phyloP scores from a whole-genome alignment of 1,140 invertebrate genomes.

The Cyrtorhinus lividipennis region DNA sequence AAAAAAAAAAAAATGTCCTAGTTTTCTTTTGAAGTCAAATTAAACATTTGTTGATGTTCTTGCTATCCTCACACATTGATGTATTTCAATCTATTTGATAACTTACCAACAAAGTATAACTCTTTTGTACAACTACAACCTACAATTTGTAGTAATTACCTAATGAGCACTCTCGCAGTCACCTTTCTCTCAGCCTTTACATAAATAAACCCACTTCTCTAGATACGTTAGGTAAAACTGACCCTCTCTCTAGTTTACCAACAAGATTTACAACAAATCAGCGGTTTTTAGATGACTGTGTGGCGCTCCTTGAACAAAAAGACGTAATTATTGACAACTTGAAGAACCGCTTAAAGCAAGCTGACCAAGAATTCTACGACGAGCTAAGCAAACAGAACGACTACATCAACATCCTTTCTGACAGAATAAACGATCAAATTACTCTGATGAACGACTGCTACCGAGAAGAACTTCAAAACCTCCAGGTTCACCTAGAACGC shows the following conservation, averaged over 20 bases:
- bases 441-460: constrained; percentile 55
- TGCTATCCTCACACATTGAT: too few species aligned
- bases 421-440: constrained; percentile 70
- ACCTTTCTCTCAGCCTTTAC: too few species aligned
- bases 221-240: too few species aligned
- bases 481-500: constrained; percentile 34
- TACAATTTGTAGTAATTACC: constrained; percentile 22
- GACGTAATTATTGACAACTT: constrained; percentile 58
- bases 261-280: background rate
- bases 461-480: constrained; percentile 48
- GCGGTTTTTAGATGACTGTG: constrained; percentile 41
- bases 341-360: constrained; percentile 51
- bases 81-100: too few species aligned
- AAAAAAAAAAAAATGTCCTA: too few species aligned
- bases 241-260: too few species aligned
- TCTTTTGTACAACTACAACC: too few species aligned
- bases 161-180: background rate
- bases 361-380: constrained; percentile 43
- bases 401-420: constrained; percentile 58
- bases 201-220: background rate
- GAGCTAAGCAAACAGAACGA: constrained; percentile 49
- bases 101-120: too few species aligned
- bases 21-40: too few species aligned
- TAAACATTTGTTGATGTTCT: too few species aligned
- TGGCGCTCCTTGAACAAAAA: constrained; percentile 57